Evolutionary conservation across 2,113 vertebrate species (phyloP).

Genomic region (Aptenodytes forsteri): DNA sequence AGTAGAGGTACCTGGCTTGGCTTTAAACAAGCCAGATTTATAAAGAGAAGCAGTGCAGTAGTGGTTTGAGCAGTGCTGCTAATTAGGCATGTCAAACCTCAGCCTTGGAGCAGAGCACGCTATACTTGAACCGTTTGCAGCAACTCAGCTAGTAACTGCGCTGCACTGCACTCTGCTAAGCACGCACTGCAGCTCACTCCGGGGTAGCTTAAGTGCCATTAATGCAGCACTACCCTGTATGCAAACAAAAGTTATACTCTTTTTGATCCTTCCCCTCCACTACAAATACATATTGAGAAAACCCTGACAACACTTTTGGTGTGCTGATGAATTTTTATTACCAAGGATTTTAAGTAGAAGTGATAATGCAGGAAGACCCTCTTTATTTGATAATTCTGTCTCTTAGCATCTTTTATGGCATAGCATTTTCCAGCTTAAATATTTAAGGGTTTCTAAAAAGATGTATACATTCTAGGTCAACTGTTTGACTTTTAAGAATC

Average conservation of each 20-base stretch:
- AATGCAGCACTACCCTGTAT: neutral
- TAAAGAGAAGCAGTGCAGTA: neutral
- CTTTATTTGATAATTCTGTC: neutral
- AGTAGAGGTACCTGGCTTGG: neutral
- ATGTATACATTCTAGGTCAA: neutral
- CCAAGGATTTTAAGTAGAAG: neutral
- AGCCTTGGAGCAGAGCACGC: rapidly evolving
- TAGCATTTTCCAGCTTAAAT: neutral
- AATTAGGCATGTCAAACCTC: neutral
- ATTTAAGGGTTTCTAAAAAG: slow-evolving; percentile 9
- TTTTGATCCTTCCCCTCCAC: neutral
- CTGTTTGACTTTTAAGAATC: neutral
- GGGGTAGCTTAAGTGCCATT: rapidly evolving
- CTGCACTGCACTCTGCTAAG: neutral
- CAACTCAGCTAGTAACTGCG: rapidly evolving
- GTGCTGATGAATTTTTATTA: neutral
- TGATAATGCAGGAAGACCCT: neutral
- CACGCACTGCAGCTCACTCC: neutral
- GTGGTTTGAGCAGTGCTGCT: neutral
- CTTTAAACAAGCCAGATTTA: neutral
- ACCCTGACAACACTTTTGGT: neutral
- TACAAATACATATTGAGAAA: neutral
- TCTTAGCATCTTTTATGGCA: neutral
- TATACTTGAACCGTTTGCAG: neutral
- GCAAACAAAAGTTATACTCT: neutral